phyloP scores from a whole-genome alignment of 2,797 vertebrate species.

The Avahi laniger region DNA sequence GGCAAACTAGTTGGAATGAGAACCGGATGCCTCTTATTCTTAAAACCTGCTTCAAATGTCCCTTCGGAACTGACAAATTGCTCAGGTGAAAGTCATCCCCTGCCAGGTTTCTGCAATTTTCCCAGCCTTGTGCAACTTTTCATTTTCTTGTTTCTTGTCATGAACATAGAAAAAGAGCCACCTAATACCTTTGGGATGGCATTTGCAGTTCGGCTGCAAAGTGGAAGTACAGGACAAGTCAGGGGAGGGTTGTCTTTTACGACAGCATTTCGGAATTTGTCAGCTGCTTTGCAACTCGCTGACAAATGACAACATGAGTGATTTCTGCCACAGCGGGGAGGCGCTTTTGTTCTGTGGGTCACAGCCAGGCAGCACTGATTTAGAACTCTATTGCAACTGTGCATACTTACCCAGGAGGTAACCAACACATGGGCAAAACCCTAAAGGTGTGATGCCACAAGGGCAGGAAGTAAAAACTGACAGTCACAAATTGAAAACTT shows the following conservation, averaged over 20 bases:
- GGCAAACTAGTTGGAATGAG: conserved; percentile 55
- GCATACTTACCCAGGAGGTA: conserved; percentile 7
- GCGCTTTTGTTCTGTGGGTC: not conserved
- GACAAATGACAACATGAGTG: conserved; percentile 62
- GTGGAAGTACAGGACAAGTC: conserved; percentile 32
- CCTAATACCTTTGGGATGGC: conserved; percentile 70
- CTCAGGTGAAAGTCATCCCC: conserved; percentile 77
- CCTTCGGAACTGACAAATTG: conserved; percentile 75
- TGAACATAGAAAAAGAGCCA: conserved; percentile 67
- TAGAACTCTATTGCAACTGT: not conserved
- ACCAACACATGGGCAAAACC: not conserved
- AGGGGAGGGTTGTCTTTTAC: conserved; percentile 61
- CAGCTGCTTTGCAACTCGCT: conserved; percentile 56
- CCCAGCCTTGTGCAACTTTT: conserved; percentile 69
- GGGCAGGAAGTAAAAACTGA: not conserved
- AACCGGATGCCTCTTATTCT: conserved; percentile 68
- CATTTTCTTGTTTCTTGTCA: conserved; percentile 76
- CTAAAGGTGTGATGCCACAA: not conserved
- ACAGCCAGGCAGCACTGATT: not conserved
- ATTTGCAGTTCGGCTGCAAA: conserved; percentile 65
- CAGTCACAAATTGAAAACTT: not conserved
- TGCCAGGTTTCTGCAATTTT: conserved; percentile 76
- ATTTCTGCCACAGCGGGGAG: conserved; percentile 24
- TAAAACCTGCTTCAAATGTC: conserved; percentile 64
- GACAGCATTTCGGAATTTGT: conserved; percentile 50